Evolutionary conservation across 2,888 invertebrate genomes (phyloP), one percentile per base, ranked within the genome.

Genomic region (Meghimatium bilineatum): DNA sequence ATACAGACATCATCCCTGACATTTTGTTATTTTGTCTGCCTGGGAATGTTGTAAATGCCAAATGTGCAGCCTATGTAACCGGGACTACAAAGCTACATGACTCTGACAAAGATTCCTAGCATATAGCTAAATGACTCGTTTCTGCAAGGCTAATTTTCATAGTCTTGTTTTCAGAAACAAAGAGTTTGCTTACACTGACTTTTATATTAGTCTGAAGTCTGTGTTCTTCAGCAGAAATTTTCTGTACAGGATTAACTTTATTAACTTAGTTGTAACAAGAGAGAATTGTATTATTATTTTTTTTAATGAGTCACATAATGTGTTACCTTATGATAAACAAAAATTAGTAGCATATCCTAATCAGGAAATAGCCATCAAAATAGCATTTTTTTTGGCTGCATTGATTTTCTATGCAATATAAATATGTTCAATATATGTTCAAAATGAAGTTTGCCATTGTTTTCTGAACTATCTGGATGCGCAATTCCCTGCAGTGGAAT

Each of bases 41-140:
- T n/a, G 76, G 36, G 14, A n/a, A 44, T 44, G 36, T 26, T 26
- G 60, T 63, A 77, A 77, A 77, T 79, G 79, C 69, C 79, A 79
- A 67, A 32, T 67, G 79, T 79, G 32, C 78, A 49, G 20, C 6
- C 38, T 66, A 44, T 78, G 78, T n/a, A 63, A 32, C 63, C 2
- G 20, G 52, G 38, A 23, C 29, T 52, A 6, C 29, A 29, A 20
- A 49, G 44, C 72, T 44, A 52, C 52, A 52, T 34, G 20, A 32
- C 32, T 32, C 34, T 20, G 74, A 52, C 74, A 23, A 23, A 52
- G 49, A 10, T 17, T 26, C 3, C 52, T 74, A 52, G 20, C 52
- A 23, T 20, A 32, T 52, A 32, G 23, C 23, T n/a, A 17, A 52
- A 32, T 52, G 2, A 74, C 32, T 2, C 29, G 32, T 66, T 66